These are phyloP conservation scores for Suncus etruscus DNA, from an alignment of 2,113 vertebrate species.

Conservation along the genomic window DNA sequence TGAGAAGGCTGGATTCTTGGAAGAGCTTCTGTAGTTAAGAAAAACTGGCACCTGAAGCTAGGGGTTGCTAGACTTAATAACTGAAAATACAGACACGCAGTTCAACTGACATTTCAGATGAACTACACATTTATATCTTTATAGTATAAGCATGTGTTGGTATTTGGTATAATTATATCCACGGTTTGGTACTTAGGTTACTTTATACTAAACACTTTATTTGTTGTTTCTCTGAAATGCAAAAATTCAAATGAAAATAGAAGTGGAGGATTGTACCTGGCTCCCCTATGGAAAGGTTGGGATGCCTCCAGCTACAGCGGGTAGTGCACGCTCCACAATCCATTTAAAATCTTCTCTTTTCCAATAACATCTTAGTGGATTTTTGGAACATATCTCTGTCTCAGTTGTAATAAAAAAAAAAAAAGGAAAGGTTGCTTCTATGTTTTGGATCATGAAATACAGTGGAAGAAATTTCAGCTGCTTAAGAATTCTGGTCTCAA, in stretches of 20 bases:
- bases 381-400: background rate
- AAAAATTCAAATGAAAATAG: background rate
- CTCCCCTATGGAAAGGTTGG: background rate
- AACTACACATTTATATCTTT: background rate
- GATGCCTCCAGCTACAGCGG: background rate
- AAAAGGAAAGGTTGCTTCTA: background rate
- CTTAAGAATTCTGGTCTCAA: background rate
- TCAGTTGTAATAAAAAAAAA: conserved; percentile 7
- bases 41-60: background rate
- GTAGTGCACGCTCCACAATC: background rate
- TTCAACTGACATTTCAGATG: background rate
- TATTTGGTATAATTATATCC: background rate
- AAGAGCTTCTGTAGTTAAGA: background rate
- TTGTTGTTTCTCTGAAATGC: background rate
- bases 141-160: background rate
- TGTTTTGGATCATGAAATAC: background rate
- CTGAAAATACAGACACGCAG: background rate
- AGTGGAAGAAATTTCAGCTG: background rate
- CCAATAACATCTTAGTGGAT: background rate
- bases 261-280: background rate
- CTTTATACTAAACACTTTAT: background rate
- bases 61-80: background rate
- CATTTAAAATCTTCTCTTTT: background rate
- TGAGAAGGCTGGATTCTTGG: background rate
- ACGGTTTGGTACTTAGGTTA: background rate